These are phyloP conservation scores for Euspilapteryx auroguttella DNA, from an alignment of 2,888 invertebrate genomes.

Conservation along the genomic window DNA sequence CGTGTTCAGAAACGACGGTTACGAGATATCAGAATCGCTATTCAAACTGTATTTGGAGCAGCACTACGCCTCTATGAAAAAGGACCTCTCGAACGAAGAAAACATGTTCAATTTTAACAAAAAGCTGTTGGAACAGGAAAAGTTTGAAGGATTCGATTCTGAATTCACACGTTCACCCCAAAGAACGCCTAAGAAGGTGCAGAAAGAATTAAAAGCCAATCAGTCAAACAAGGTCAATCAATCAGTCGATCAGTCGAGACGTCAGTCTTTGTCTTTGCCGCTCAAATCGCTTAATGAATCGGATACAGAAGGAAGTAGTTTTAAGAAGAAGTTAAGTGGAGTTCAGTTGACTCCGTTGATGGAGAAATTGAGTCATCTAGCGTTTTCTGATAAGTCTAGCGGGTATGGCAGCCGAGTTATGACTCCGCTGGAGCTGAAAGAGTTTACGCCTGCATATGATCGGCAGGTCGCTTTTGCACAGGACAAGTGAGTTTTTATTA, in stretches of 20 bases:
- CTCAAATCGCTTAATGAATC: slow-evolving; percentile 70
- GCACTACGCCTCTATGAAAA: slow-evolving; percentile 61
- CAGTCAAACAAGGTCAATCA: slow-evolving; percentile 26
- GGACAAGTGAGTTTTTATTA: no score
- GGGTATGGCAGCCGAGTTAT: slow-evolving; percentile 71
- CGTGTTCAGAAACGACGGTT: slow-evolving; percentile 73
- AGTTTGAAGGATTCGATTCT: slow-evolving; percentile 52
- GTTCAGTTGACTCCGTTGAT: slow-evolving; percentile 79
- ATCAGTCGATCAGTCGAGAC: slow-evolving; percentile 34
- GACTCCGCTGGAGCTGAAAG: slow-evolving; percentile 58
- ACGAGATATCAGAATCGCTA: slow-evolving; percentile 71
- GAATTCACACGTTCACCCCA: slow-evolving; percentile 42
- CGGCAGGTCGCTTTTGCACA: slow-evolving; percentile 34
- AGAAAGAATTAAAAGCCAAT: slow-evolving; percentile 13
- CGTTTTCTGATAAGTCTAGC: slow-evolving; percentile 68
- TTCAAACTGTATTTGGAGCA: slow-evolving; percentile 71
- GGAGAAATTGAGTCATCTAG: slow-evolving; percentile 77
- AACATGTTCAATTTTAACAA: slow-evolving; percentile 40
- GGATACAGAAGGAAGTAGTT: slow-evolving; percentile 35
- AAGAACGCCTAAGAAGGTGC: slow-evolving; percentile 37
- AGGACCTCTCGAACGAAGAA: slow-evolving; percentile 40
- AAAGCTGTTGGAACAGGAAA: slow-evolving; percentile 35
- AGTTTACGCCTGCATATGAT: slow-evolving; percentile 42
- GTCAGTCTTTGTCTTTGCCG: slow-evolving; percentile 69
- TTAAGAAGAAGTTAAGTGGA: slow-evolving; percentile 62